Conservation (phyloP, 2,888 invertebrate species). For the Clostera curtula region DNA sequence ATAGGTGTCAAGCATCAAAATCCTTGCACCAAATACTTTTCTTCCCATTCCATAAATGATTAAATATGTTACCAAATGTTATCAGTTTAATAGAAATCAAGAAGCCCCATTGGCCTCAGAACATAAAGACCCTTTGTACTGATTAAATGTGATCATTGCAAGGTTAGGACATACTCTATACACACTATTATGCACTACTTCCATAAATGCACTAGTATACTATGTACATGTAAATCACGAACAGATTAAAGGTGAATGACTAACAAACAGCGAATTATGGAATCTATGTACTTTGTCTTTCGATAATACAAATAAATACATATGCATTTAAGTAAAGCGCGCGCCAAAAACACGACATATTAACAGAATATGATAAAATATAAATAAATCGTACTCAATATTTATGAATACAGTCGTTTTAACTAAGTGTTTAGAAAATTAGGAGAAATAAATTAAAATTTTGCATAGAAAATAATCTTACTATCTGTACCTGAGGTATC, state of each 20-base stretch:
- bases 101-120: slow-evolving; percentile 17
- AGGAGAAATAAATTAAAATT: too few species aligned
- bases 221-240: slow-evolving; percentile 26
- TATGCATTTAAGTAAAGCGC: too few species aligned
- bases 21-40: slow-evolving; percentile 23
- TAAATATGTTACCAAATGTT: too few species aligned
- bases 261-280: slow-evolving; percentile 24
- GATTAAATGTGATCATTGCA: slow-evolving; percentile 17
- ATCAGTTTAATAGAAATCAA: slow-evolving; percentile 16
- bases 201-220: too few species aligned
- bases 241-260: slow-evolving; percentile 45
- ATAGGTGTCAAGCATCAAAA: slow-evolving; percentile 25
- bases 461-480: too few species aligned
- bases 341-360: too few species aligned
- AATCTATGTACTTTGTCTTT: slow-evolving; percentile 15
- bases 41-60: too few species aligned
- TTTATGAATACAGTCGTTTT: too few species aligned
- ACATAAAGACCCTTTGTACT: slow-evolving; percentile 23
- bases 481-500: too few species aligned
- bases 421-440: too few species aligned
- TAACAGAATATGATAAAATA: too few species aligned
- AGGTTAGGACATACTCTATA: slow-evolving; percentile 22
- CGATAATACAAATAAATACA: slow-evolving; percentile 21
- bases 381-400: too few species aligned
- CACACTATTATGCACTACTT: slow-evolving; percentile 12